Base-by-base conservation (phyloP, 1,140 invertebrate species). In the Drosophila erecta region DNA sequence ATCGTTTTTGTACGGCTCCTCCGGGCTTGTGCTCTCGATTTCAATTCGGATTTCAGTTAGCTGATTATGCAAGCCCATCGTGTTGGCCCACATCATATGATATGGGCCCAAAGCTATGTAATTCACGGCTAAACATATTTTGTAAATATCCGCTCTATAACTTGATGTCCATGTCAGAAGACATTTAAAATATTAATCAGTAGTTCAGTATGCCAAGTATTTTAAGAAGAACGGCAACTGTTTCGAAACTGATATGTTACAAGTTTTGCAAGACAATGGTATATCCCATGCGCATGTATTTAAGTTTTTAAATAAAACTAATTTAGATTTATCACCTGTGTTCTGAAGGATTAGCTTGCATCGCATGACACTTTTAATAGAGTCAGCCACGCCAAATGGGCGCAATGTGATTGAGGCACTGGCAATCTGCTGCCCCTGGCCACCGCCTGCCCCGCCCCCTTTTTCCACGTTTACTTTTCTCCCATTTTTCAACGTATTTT, bases 311-410 rank as follows among this genome's bases (percentile, higher is more conserved):
- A 24, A 4, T 24, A 24, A 24, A 24, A 4, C 0, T 24, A 24
- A 0, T 38, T 6, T 38, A 38, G 30, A 30, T 30, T 8, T 30
- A 30, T 10, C 8, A 30, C 2, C 30, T 3, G 1, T 35, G 5
- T 35, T 30, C 10, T 8, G 7, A 8, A 3, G 47, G 10, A 30
- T 50, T 50, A n/a, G 47, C 27, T 35, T 38, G 46, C 73, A 83
- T 83, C 59, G 75, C 69, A 75, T 76, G 67, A 76, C 72, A 80
- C 58, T 69, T 77, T 85, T 79, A 76, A 84, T 84, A 76, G 81
- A 80, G 73, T 77, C 84, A 56, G 81, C 81, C 69, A 51, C 54
- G 47, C 51, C 61, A 76, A 83, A 71, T 61, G 65, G 79, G 56
- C 69, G 74, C 43, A 79, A 81, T 76, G 56, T 70, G 66, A 62